Evolutionary conservation across 2,797 vertebrate genomes (phyloP).

Genomic region (Coendou prehensilis): DNA sequence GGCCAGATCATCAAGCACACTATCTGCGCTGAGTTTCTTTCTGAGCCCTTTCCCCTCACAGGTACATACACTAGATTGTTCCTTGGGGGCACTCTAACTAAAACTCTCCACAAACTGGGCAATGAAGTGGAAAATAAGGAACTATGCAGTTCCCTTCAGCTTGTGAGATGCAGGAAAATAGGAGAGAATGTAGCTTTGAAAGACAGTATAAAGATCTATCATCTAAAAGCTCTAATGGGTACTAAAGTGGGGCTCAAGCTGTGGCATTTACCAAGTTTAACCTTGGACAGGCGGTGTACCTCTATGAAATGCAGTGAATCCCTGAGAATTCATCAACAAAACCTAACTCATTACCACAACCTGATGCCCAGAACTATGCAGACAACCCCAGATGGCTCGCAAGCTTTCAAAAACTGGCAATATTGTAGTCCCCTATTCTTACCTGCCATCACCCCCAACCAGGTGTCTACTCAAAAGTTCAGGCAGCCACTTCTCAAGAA

Average conservation of each 20-base stretch:
- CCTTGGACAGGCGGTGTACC: neutral
- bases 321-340: slow-evolving; percentile 44
- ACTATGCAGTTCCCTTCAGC: neutral
- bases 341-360: slow-evolving; percentile 7
- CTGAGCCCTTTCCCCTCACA: neutral
- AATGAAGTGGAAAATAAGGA: slow-evolving; percentile 10
- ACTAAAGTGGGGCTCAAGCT: neutral
- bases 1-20: neutral
- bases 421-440: slow-evolving; percentile 59
- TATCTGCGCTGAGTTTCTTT: neutral
- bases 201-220: neutral
- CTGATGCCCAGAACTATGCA: neutral
- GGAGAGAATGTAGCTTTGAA: neutral
- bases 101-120: neutral
- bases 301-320: slow-evolving; percentile 37
- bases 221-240: neutral
- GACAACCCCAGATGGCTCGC: slow-evolving; percentile 59
- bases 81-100: slow-evolving; percentile 10
- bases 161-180: slow-evolving; percentile 29
- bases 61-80: neutral
- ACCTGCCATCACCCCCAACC: slow-evolving; percentile 84
- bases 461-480: slow-evolving; percentile 81
- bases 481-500: slow-evolving; percentile 80
- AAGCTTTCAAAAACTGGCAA: slow-evolving; percentile 71
- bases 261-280: slow-evolving; percentile 3